phyloP scores from a whole-genome alignment of 2,888 invertebrate species.

The Phania funesta region DNA sequence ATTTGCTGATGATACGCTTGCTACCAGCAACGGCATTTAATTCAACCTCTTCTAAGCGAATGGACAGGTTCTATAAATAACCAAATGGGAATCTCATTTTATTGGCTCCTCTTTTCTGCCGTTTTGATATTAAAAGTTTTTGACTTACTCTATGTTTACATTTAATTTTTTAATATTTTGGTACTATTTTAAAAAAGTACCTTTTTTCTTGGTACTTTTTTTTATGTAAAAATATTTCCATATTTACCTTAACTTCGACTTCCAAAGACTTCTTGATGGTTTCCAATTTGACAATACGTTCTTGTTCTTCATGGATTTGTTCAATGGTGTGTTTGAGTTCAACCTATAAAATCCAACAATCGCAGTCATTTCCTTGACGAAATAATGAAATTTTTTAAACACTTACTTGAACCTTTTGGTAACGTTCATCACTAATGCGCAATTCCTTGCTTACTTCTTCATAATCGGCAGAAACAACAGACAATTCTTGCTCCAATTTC shows the following conservation, averaged over 20 bases:
- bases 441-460: conserved; percentile 98
- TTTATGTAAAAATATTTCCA: background rate
- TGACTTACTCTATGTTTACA: too few relatives aligned
- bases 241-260: conserved; percentile 92
- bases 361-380: background rate
- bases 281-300: conserved; percentile 97
- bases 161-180: too few relatives aligned
- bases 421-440: conserved; percentile 95
- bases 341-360: conserved; percentile 81
- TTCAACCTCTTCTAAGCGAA: conserved; percentile 97
- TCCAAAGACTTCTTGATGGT: conserved; percentile 98
- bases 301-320: conserved; percentile 96
- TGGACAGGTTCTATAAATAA: conserved; percentile 87
- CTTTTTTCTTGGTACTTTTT: too few relatives aligned
- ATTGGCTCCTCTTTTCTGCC: background rate
- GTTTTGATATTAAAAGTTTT: background rate
- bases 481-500: conserved; percentile 96
- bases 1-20: conserved; percentile 98
- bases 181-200: too few relatives aligned
- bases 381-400: background rate
- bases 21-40: conserved; percentile 98
- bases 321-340: conserved; percentile 97
- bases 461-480: conserved; percentile 95
- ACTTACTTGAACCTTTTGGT: conserved; percentile 90
- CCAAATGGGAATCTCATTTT: background rate